Evolutionary conservation across 2,113 vertebrate species (phyloP), one percentile per base, ranked within the genome.

Genomic region (Cyrtonyx montezumae): DNA sequence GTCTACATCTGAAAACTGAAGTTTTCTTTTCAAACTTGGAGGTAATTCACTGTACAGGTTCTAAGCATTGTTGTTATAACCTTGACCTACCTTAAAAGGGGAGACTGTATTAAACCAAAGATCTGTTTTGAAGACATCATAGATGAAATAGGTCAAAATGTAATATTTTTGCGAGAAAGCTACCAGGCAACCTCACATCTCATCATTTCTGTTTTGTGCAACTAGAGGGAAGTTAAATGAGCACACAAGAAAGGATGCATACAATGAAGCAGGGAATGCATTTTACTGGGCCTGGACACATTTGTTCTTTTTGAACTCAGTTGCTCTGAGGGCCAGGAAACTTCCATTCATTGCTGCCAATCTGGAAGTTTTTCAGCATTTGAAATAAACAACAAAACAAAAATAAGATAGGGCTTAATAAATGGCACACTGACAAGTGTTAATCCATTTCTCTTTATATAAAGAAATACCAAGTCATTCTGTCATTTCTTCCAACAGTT

Each of bases 341-440:
- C n/a, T 95, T 91, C 87, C 74, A 95, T 95, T 96, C 91, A 94
- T 77, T 0, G 0, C 26, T 0, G n/a, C 84, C 94, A 92, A 2
- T 80, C 90, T 83, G 89, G 73, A 75, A 62, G 61, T 90, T 95
- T 74, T 80, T 62, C 91, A 86, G 79, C 87, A 94, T 94, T 84
- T 93, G 68, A 93, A 94, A 45, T 75, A 88, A 95, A 92, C 25
- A 91, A 63, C 48, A 90, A 89, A 92, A 91, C 51, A 91, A 92
- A 88, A 94, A 79, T 75, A 92, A 85, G 58, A 93, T 49, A 89
- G 58, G 76, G 83, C 85, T 94, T 95, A 92, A 95, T 94, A 94
- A 88, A 90, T 83, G 79, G 82, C 79, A 91, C 36, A 18, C 37
- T 94, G 85, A 78, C 91, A 91, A 94, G 56, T 53, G 23, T 48